Evolutionary conservation across 2,888 invertebrate genomes (phyloP).

Genomic region (Dascillus cervinus): DNA sequence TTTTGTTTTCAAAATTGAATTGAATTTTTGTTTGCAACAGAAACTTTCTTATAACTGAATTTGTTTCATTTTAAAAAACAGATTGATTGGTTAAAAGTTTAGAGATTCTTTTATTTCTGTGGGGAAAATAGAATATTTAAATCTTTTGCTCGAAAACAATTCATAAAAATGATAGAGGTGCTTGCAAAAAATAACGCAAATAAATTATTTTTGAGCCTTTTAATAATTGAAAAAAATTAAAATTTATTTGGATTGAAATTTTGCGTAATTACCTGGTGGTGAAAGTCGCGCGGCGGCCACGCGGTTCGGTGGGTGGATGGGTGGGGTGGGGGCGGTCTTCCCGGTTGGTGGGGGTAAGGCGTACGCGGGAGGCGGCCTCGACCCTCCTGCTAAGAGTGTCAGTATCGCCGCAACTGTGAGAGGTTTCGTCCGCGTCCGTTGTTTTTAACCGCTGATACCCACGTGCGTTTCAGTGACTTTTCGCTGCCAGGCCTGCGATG

Average conservation of each 20-base stretch:
- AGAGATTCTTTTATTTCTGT: too few relatives aligned
- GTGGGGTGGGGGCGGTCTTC: slow-evolving; percentile 39
- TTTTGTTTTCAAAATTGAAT: too few relatives aligned
- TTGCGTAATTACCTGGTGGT: slow-evolving; percentile 37
- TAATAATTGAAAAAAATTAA: not conserved
- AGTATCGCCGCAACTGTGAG: slow-evolving; percentile 29
- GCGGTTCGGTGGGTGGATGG: slow-evolving; percentile 38
- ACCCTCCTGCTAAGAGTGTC: slow-evolving; percentile 32
- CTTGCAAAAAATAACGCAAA: not conserved
- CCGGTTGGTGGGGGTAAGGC: slow-evolving; percentile 36
- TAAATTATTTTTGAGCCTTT: not conserved
- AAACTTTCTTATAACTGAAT: too few relatives aligned
- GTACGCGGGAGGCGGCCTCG: slow-evolving; percentile 40
- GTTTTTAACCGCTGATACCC: slow-evolving; percentile 22
- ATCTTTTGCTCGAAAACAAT: too few relatives aligned
- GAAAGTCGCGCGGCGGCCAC: slow-evolving; percentile 39
- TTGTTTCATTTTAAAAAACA: too few relatives aligned
- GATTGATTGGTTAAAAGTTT: too few relatives aligned
- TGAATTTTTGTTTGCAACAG: too few relatives aligned
- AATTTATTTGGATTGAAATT: too few relatives aligned
- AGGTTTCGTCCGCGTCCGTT: slow-evolving; percentile 19
- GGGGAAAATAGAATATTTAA: too few relatives aligned
- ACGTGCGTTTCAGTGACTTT: slow-evolving; percentile 26
- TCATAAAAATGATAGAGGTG: too few relatives aligned
- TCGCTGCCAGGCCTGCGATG: slow-evolving; percentile 21